Conservation (phyloP, 2,113 vertebrate genomes). For the Osmerus eperlanus region DNA sequence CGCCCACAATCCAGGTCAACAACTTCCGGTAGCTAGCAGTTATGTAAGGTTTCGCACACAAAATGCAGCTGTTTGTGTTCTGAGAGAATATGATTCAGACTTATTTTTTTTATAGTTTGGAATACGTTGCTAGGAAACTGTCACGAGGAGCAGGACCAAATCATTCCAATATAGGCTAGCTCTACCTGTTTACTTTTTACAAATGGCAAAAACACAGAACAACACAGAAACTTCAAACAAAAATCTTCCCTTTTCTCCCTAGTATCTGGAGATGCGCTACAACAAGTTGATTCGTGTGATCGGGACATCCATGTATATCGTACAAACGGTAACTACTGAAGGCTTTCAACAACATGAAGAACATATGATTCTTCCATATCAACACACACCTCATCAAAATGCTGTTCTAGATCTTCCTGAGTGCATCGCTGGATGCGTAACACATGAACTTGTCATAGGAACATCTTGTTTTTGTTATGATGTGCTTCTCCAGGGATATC, state of each 20-base stretch:
- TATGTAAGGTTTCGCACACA: too few species aligned
- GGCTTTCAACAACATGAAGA: background rate
- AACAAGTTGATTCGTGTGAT: slow-evolving; percentile 64
- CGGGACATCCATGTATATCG: slow-evolving; percentile 75
- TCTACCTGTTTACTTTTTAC: background rate
- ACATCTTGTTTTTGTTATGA: background rate
- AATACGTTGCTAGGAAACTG: background rate
- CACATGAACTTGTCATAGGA: too few species aligned
- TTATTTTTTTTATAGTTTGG: background rate
- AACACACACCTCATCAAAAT: background rate
- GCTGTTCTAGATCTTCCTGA: background rate
- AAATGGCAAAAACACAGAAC: background rate
- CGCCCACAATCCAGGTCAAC: too few species aligned
- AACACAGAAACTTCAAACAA: background rate
- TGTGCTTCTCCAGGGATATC: background rate
- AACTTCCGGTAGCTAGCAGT: too few species aligned
- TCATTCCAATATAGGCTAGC: too few species aligned
- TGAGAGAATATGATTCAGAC: background rate
- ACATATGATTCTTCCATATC: background rate
- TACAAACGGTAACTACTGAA: slow-evolving; percentile 67
- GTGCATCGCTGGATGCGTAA: too few species aligned
- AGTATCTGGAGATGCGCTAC: slow-evolving; percentile 77
- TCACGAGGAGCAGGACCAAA: background rate
- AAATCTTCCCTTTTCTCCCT: slow-evolving; percentile 37
- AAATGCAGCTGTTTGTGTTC: too few species aligned